phyloP scores from a whole-genome alignment of 2,797 vertebrate genomes.

The Schizopygopsis malacanthus region DNA sequence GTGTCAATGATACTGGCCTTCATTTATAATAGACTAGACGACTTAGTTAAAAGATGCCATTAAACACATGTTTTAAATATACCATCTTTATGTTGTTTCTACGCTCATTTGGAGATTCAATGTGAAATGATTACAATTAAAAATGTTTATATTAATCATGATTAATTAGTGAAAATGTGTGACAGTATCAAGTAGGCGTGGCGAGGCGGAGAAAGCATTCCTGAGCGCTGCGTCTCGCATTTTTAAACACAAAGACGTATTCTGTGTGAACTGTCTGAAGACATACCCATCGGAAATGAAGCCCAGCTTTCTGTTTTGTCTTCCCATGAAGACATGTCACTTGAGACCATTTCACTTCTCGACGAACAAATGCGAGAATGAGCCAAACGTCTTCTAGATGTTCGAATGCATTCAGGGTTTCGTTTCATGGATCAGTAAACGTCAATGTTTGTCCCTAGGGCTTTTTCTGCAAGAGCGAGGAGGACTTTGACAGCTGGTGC shows the following conservation, averaged over 20 bases:
- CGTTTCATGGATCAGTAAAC: neutral
- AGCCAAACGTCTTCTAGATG: neutral
- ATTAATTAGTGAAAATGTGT: no score
- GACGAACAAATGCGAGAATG: neutral
- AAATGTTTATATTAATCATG: no score
- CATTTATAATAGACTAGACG: no score
- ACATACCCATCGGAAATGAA: neutral
- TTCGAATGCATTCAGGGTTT: neutral
- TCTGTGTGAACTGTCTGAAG: no score
- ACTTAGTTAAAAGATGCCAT: no score
- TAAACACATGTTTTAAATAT: no score
- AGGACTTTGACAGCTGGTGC: conserved; percentile 89
- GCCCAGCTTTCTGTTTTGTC: neutral
- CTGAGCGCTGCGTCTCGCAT: no score
- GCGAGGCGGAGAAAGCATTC: neutral
- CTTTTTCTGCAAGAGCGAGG: conserved; percentile 89
- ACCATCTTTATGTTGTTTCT: no score
- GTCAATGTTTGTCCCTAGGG: conserved; percentile 71
- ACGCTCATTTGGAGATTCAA: no score
- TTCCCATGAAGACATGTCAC: neutral
- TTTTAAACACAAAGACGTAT: neutral
- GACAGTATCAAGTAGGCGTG: neutral
- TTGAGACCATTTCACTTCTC: neutral
- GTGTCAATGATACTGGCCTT: no score
- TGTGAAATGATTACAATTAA: no score